Base-by-base conservation (phyloP, 1,140 invertebrate genomes). In the Cheumatopsyche charites region DNA sequence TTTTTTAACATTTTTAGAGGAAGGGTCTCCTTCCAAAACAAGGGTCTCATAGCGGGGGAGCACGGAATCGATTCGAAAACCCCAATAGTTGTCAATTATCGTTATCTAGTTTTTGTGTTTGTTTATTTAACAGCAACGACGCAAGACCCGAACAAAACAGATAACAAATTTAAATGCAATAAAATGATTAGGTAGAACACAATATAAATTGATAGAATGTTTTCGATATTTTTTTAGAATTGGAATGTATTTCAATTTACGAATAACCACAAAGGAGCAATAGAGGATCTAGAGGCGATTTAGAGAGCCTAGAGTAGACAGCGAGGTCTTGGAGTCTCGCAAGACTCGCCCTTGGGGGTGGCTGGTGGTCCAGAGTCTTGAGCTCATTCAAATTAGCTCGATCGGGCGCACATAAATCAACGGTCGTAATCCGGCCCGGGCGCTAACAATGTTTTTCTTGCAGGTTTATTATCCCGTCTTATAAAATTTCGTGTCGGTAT, bases 401-500 rank as follows among this genome's bases (percentile, higher is more conserved):
- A 75, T 72, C 74, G 69, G 55, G 52, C 26, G 62, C 43, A 26
- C 72, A 72, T 76, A 76, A 76, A 76, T 76, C 74, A 76, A 61
- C 69, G 45, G 65, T 43, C 72, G 71, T 76, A 76, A 76, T 76
- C 74, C 72, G 71, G 74, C 72, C 74, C 49, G 26, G n/a, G 52
- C 71, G 74, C 74, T 75, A 75, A 75, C 73, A 75, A 75, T 75
- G 74, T 65, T 68, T 73, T 71, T 68, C 66, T 68, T 73, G 70
- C 74, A 75, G 74, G 74, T 75, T 75, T 75, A 75, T 75, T 75
- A 75, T 73, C 71, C 55, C 71, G 67, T 75, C 74, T 75, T 75
- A 75, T 75, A 75, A 75, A 75, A 75, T 75, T 75, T 73, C 74
- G 70, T 71, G 74, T 75, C 74, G 74, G 71, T 73, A 75, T 75